These are phyloP conservation scores for Cryptophagus acutangulus DNA, from an alignment of 2,888 invertebrate species.

Conservation along the genomic window DNA sequence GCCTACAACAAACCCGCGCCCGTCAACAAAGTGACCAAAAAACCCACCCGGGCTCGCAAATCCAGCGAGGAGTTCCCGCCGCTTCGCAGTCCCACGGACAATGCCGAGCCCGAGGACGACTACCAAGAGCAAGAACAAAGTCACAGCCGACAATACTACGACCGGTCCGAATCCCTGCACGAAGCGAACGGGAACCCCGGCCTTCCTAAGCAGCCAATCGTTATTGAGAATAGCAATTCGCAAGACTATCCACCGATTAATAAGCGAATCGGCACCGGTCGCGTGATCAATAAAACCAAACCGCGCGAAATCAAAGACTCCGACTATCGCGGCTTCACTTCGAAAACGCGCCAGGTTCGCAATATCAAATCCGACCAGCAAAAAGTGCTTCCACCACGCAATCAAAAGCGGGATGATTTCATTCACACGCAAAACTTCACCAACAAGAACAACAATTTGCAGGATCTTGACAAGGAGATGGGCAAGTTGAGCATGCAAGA, in stretches of 20 bases:
- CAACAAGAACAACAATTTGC: slow-evolving; percentile 45
- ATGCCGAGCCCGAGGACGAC: not conserved
- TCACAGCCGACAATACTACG: too few species aligned
- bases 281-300: slow-evolving; percentile 37
- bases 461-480: slow-evolving; percentile 41
- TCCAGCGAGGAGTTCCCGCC: slow-evolving; percentile 37
- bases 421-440: slow-evolving; percentile 42
- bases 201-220: not conserved
- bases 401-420: slow-evolving; percentile 27
- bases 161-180: not conserved
- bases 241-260: not conserved
- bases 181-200: not conserved
- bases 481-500: slow-evolving; percentile 39
- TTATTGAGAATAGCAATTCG: not conserved
- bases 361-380: slow-evolving; percentile 34
- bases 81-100: not conserved
- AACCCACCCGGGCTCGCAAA: slow-evolving; percentile 26
- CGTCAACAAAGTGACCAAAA: slow-evolving; percentile 24
- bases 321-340: slow-evolving; percentile 44
- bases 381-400: slow-evolving; percentile 21
- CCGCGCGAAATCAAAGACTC: slow-evolving; percentile 44
- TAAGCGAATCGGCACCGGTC: slow-evolving; percentile 36
- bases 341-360: slow-evolving; percentile 38
- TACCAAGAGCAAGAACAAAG: not conserved
- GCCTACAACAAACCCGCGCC: slow-evolving; percentile 65